Base-by-base conservation (phyloP, 2,797 vertebrate species). In the Thripadectes ignobilis region DNA sequence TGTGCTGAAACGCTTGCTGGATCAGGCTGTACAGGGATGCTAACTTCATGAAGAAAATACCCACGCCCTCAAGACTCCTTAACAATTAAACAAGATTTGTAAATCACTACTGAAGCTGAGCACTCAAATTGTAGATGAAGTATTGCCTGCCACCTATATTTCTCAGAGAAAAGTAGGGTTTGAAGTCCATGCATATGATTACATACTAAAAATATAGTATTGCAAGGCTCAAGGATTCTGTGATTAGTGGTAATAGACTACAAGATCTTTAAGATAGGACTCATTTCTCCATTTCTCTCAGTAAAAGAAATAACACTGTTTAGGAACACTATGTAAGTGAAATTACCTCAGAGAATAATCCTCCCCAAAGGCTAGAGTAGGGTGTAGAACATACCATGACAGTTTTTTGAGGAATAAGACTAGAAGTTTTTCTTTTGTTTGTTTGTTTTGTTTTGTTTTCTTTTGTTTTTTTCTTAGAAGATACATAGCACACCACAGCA, bases 361-460 rank as follows among this genome's bases (percentile, higher is more conserved):
- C 45, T 67, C 3, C 12, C 9, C 9, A 77, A 89, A 83, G 13
- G 11, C 8, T 52, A 45, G 4, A 69, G 6, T 4, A 51, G 11
- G 3, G 7, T 27, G 38, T 54, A 77, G 24, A 85, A 72, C 26
- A 36, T 7, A 43, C 2, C 2, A 1, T 24, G 43, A 21, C 4
- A n/a, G 5, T 32, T 66, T 43, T 66, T 67, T 63, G 18, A 75
- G 32, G 17, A 85, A 51, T 26, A 6, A 71, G 10, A 43, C 7
- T 36, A 57, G 5, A 48, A 0, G 0, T 36, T 36, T 54, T 34
- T 6, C 7, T 3, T 26, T 38, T 10, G 26, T 34, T 32, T 36
- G 5, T 23, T 46, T 22, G 11, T 34, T 52, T n/a, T 6, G 9
- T 3, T 21, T 36, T 9, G 23, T 38, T 26, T 36, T 16, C n/a